Percentiles rank a stretch among this genome's conserved stretches.
Evolutionary conservation across 2,113 vertebrate genomes (phyloP).

Genomic region (Sylvilagus bachmani): DNA sequence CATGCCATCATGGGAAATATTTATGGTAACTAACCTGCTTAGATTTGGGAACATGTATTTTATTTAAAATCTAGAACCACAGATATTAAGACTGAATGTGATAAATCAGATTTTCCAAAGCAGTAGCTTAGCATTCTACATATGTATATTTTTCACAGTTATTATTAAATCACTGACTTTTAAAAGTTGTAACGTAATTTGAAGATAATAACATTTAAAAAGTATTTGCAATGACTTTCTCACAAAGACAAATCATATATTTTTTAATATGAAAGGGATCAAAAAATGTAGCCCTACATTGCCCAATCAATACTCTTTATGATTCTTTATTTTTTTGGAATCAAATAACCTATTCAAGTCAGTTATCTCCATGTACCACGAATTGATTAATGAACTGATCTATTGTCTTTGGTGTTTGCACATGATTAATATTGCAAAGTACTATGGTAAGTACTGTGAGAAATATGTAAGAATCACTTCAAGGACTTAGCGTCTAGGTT

Average conservation of each 20-base stretch:
- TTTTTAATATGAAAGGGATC: not conserved
- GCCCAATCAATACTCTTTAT: not conserved
- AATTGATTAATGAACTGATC: not conserved
- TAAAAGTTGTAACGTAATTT: not conserved
- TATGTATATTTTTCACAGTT: not conserved
- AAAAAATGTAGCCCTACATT: not conserved
- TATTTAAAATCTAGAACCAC: not conserved
- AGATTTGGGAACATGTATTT: not conserved
- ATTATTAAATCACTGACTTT: not conserved
- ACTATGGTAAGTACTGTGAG: not conserved
- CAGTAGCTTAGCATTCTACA: not conserved
- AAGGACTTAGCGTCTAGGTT: not conserved
- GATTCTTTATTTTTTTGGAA: not conserved
- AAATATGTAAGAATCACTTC: not conserved
- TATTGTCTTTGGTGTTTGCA: not conserved
- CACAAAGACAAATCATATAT: not conserved
- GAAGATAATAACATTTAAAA: not conserved
- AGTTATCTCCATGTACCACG: not conserved
- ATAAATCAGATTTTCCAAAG: not conserved
- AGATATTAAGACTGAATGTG: not conserved
- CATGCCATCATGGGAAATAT: not conserved
- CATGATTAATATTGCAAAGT: not conserved
- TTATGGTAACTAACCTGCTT: not conserved
- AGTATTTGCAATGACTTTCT: not conserved
- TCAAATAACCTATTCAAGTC: not conserved